phyloP scores from a whole-genome alignment of 1,140 invertebrate species.

The Cheumatopsyche charites region DNA sequence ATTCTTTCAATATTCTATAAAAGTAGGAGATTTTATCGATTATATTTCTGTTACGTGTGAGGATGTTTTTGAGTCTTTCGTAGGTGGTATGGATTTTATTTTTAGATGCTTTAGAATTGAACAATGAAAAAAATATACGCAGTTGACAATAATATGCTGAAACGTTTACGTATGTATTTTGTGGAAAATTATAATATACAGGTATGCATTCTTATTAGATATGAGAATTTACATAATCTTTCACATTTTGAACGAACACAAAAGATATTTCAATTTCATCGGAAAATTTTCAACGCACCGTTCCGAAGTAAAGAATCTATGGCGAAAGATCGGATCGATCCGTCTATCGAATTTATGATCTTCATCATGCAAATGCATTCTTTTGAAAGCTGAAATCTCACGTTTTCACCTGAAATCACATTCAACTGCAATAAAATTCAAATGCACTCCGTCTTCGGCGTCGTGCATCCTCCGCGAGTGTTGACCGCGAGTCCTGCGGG shows the following conservation, averaged over 20 bases:
- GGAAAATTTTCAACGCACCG: no score
- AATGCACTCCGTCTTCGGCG: background rate
- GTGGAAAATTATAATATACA: no score
- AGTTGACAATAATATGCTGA: background rate
- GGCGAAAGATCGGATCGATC: no score
- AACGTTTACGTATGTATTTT: no score
- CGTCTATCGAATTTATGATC: no score
- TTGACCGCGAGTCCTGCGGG: background rate
- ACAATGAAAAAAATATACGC: conserved; percentile 1
- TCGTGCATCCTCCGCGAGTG: background rate
- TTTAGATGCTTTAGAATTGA: background rate
- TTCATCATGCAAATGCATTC: no score
- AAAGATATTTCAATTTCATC: no score
- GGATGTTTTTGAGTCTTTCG: background rate
- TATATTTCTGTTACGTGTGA: background rate
- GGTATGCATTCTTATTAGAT: no score
- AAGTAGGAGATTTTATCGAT: background rate
- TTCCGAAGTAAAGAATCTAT: no score
- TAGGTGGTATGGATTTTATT: background rate
- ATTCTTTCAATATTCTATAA: conserved; percentile 23
- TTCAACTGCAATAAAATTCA: background rate
- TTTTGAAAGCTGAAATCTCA: background rate
- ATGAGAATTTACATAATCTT: no score
- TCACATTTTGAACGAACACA: no score
- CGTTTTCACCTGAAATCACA: background rate